phyloP scores from a whole-genome alignment of 1,140 invertebrate genomes.

The Cataglyphis hispanica region DNA sequence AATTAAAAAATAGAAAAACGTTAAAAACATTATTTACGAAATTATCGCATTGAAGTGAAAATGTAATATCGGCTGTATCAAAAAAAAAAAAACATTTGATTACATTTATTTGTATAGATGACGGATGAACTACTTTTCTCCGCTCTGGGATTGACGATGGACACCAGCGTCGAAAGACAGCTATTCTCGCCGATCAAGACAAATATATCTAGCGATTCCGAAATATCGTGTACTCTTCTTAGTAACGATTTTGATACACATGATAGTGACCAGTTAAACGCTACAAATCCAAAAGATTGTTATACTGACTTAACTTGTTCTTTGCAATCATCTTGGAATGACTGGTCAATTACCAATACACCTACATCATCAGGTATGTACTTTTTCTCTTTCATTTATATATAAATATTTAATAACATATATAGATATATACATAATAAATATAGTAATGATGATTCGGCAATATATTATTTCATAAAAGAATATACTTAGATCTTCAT shows the following conservation, averaged over 20 bases:
- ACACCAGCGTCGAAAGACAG: constrained; percentile 69
- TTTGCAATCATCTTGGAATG: constrained; percentile 81
- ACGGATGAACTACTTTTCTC: constrained; percentile 84
- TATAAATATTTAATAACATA: not conserved
- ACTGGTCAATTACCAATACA: constrained; percentile 79
- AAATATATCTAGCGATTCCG: constrained; percentile 77
- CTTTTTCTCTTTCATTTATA: not conserved
- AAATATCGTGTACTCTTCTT: constrained; percentile 75
- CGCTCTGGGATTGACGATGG: constrained; percentile 80
- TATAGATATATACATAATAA: no score
- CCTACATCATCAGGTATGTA: constrained; percentile 65
- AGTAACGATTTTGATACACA: constrained; percentile 77
- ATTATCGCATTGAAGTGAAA: not conserved
- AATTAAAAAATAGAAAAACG: not conserved
- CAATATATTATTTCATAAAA: no score
- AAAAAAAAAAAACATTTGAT: constrained; percentile 9
- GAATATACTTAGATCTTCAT: not conserved
- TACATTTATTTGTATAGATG: constrained; percentile 75
- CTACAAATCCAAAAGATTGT: constrained; percentile 72
- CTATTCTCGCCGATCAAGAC: constrained; percentile 71
- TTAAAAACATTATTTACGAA: not conserved
- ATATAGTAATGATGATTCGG: no score
- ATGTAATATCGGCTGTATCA: not conserved
- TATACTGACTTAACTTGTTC: constrained; percentile 82
- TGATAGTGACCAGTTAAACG: constrained; percentile 68